Conservation (phyloP, 2,113 vertebrate species). For the Casuarius casuarius region DNA sequence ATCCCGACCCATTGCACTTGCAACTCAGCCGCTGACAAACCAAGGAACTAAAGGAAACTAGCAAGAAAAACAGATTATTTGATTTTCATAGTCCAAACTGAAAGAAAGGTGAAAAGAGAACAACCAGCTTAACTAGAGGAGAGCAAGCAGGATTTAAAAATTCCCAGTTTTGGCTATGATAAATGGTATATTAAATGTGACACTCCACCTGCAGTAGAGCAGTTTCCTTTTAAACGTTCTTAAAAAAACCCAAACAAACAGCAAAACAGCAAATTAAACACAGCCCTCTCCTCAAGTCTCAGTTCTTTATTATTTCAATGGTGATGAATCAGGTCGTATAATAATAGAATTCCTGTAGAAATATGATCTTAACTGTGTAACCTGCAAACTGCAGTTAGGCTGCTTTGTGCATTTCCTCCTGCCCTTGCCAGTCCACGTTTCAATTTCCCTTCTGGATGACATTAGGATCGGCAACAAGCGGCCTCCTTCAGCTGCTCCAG, state of each 20-base stretch:
- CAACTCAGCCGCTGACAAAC: background rate
- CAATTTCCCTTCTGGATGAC: constrained; percentile 51
- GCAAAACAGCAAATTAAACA: constrained; percentile 35
- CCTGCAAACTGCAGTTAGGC: constrained; percentile 15
- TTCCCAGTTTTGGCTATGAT: background rate
- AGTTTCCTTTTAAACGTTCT: constrained; percentile 33
- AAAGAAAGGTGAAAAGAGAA: background rate
- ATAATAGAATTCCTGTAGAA: constrained; percentile 60
- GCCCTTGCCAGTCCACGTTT: constrained; percentile 42
- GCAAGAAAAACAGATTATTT: background rate
- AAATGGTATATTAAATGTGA: constrained; percentile 30
- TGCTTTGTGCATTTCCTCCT: constrained; percentile 23
- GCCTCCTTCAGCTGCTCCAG: constrained; percentile 53
- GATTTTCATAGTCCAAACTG: background rate
- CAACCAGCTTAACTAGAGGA: background rate
- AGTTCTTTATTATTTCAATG: constrained; percentile 23
- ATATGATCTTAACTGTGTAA: constrained; percentile 23
- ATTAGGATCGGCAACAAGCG: constrained; percentile 40
- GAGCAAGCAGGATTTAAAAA: background rate
- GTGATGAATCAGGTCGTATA: background rate
- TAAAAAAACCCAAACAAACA: background rate
- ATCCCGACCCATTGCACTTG: background rate
- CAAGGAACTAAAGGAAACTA: background rate
- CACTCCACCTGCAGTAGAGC: background rate
- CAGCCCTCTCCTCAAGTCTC: constrained; percentile 29